These are phyloP conservation scores for Macaria notata DNA, from an alignment of 2,888 invertebrate species.

Conservation along the genomic window DNA sequence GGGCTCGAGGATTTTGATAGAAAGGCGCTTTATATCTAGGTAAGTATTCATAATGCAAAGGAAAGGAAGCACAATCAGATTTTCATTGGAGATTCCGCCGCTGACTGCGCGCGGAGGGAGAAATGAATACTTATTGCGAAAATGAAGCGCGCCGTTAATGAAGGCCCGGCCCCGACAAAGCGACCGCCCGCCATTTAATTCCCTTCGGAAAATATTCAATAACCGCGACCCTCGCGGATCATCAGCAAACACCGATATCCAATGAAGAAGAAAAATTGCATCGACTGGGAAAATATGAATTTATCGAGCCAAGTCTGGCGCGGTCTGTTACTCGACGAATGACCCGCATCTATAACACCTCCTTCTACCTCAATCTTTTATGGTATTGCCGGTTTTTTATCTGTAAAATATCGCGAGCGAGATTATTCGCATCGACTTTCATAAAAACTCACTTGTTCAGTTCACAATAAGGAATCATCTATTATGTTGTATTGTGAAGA, in stretches of 20 bases:
- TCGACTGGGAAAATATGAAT: conserved; percentile 44
- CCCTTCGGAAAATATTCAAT: conserved; percentile 76
- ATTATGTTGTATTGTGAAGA: conserved; percentile 57
- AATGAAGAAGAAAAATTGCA: conserved; percentile 58
- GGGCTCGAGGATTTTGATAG: conserved; percentile 63
- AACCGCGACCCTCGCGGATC: conserved; percentile 58
- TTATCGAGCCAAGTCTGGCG: conserved; percentile 31
- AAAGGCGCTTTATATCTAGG: conserved; percentile 37
- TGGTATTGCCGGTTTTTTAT: conserved; percentile 29
- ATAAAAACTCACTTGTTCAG: conserved; percentile 50
- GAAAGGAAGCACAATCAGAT: conserved; percentile 74
- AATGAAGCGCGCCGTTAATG: conserved; percentile 74
- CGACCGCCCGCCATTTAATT: conserved; percentile 63
- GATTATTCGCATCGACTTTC: conserved; percentile 52
- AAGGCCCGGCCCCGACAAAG: conserved; percentile 58
- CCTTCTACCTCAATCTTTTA: conserved; percentile 28
- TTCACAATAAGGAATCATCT: conserved; percentile 59
- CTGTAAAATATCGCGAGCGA: conserved; percentile 33
- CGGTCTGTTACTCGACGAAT: conserved; percentile 31
- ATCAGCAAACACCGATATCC: conserved; percentile 55
- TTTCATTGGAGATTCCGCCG: conserved; percentile 63
- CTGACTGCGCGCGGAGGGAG: conserved; percentile 41
- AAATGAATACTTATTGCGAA: conserved; percentile 80
- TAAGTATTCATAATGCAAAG: conserved; percentile 67
- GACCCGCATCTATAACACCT: conserved; percentile 32